Conservation (phyloP, 1,140 invertebrate genomes). For the Drosophila watanabei region DNA sequence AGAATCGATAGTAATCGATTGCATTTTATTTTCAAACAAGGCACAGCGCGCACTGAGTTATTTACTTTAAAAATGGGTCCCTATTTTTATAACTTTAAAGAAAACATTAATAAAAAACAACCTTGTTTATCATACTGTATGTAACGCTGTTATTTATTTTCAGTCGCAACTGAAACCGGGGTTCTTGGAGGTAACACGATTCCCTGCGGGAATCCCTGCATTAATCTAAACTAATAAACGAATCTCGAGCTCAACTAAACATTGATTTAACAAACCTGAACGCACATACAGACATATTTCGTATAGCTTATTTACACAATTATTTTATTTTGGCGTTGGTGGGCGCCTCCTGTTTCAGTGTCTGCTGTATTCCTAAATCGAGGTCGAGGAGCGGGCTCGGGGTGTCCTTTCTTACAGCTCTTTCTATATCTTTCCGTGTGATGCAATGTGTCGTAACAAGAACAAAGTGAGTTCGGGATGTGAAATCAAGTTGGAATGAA, state of each 20-base stretch:
- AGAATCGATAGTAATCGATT: background rate
- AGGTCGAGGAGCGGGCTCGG: background rate
- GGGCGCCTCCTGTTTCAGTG: conserved; percentile 14
- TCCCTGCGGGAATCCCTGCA: conserved; percentile 5
- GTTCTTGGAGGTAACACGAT: conserved; percentile 4
- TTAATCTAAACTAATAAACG: conserved; percentile 31
- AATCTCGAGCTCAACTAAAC: conserved; percentile 27
- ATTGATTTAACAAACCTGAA: conserved; percentile 22
- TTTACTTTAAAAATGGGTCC: background rate
- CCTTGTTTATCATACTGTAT: background rate
- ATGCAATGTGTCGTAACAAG: conserved; percentile 23
- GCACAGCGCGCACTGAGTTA: background rate
- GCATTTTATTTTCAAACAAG: background rate
- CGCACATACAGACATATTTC: conserved; percentile 4
- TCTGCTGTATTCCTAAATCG: background rate
- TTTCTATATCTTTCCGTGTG: conserved; percentile 2
- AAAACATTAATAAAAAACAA: background rate
- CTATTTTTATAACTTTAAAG: too few species aligned
- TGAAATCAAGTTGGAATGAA: conserved; percentile 36
- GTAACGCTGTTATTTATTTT: conserved; percentile 43
- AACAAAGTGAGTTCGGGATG: conserved; percentile 7
- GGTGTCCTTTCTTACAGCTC: background rate
- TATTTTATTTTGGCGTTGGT: conserved; percentile 24
- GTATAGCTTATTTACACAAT: conserved; percentile 32
- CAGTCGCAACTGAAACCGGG: conserved; percentile 34